Conservation (phyloP, 2,113 vertebrate species). For the Spermophilus dauricus region DNA sequence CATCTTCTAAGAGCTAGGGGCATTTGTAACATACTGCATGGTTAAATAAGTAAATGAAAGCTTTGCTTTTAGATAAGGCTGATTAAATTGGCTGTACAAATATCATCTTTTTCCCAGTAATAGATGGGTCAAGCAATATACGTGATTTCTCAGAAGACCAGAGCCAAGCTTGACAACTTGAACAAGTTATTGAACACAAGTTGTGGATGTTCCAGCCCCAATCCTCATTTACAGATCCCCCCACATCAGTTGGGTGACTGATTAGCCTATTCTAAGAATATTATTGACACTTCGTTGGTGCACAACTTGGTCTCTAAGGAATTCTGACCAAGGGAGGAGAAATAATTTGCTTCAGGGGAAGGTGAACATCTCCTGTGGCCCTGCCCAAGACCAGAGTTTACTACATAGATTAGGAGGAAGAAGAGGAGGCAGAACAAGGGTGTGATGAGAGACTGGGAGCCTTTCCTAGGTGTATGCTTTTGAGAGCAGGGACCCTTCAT, state of each 20-base stretch:
- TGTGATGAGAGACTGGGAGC: accelerated
- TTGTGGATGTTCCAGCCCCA: neutral
- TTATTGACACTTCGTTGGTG: neutral
- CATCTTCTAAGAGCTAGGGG: neutral
- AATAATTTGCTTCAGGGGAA: neutral
- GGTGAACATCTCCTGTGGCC: neutral
- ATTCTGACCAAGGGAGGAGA: neutral
- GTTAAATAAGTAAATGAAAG: neutral
- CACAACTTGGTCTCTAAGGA: neutral
- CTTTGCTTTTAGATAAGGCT: neutral
- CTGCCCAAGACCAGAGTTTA: neutral
- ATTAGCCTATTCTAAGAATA: conserved; percentile 11
- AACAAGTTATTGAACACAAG: neutral
- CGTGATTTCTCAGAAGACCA: neutral
- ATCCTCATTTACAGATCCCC: neutral
- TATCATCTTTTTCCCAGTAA: neutral
- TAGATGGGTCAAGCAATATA: neutral
- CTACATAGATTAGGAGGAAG: neutral
- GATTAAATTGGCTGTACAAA: neutral
- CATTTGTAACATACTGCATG: neutral
- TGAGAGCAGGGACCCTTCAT: neutral
- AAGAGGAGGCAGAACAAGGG: neutral
- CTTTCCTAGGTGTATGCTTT: neutral
- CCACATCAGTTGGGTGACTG: neutral
- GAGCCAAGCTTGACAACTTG: neutral